phyloP scores from a whole-genome alignment of 2,888 invertebrate species.

The Lamellibrachia satsuma region DNA sequence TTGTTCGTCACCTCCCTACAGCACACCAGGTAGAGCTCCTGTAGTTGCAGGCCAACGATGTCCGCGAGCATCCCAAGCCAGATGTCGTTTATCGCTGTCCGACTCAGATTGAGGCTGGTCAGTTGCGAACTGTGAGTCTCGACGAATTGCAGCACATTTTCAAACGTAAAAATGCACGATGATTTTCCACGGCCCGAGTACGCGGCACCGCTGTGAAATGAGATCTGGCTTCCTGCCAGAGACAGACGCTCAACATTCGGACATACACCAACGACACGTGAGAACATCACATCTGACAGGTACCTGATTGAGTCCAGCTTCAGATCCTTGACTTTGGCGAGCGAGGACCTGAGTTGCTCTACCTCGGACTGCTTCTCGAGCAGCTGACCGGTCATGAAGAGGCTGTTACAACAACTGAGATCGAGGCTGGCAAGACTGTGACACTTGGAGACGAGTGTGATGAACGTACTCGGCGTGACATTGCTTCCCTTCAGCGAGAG shows the following conservation, averaged over 20 bases:
- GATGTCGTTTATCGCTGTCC: slow-evolving; percentile 75
- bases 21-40: slow-evolving; percentile 69
- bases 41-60: slow-evolving; percentile 69
- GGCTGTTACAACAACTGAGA: slow-evolving; percentile 75
- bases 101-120: slow-evolving; percentile 74
- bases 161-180: slow-evolving; percentile 74
- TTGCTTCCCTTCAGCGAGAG: slow-evolving; percentile 57
- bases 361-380: slow-evolving; percentile 72
- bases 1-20: slow-evolving; percentile 75
- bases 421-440: slow-evolving; percentile 71
- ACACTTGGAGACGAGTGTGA: slow-evolving; percentile 54
- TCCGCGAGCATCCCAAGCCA: slow-evolving; percentile 72
- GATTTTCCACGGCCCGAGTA: slow-evolving; percentile 56
- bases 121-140: slow-evolving; percentile 69
- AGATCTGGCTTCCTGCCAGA: slow-evolving; percentile 76
- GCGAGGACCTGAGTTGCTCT: slow-evolving; percentile 39
- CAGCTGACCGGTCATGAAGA: slow-evolving; percentile 79
- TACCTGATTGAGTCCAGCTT: slow-evolving; percentile 77
- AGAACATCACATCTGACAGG: slow-evolving; percentile 78
- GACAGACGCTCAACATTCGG: slow-evolving; percentile 73
- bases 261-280: slow-evolving; percentile 73
- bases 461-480: slow-evolving; percentile 56
- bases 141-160: slow-evolving; percentile 73
- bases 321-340: slow-evolving; percentile 70
- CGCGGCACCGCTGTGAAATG: slow-evolving; percentile 76